phyloP scores from a whole-genome alignment of 2,888 invertebrate genomes.

The Aromia moschata region DNA sequence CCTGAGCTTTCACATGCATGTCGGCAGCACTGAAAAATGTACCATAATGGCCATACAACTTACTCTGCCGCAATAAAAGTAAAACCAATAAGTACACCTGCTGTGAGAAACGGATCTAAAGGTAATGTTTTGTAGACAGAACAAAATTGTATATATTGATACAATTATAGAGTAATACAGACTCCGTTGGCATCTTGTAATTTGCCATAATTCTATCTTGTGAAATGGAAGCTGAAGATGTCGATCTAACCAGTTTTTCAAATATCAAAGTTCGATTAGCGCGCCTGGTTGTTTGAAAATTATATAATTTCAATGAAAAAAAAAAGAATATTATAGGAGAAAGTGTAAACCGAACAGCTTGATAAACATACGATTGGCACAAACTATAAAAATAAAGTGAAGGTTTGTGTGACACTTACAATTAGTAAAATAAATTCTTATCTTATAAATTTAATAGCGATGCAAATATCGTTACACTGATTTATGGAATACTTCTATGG shows the following conservation, averaged over 20 bases:
- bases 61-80: not conserved
- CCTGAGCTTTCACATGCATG: too few relatives aligned
- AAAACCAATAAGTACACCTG: not conserved
- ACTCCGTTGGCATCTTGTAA: not conserved
- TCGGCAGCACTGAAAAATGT: too few relatives aligned
- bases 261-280: slow-evolving; percentile 11
- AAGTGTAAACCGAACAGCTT: not conserved
- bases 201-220: not conserved
- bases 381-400: too few relatives aligned
- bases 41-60: not conserved
- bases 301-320: not conserved
- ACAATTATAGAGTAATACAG: not conserved
- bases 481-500: too few relatives aligned
- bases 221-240: slow-evolving; percentile 5
- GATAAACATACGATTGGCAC: too few relatives aligned
- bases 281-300: not conserved
- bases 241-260: slow-evolving; percentile 2
- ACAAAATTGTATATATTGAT: not conserved
- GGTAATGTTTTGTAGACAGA: not conserved
- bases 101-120: not conserved
- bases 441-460: too few relatives aligned
- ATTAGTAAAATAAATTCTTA: too few relatives aligned
- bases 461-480: too few relatives aligned
- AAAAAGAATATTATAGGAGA: not conserved
- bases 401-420: too few relatives aligned